Base-by-base conservation (phyloP, 1,140 invertebrate genomes). In the Lepidotrigona ventralis region DNA sequence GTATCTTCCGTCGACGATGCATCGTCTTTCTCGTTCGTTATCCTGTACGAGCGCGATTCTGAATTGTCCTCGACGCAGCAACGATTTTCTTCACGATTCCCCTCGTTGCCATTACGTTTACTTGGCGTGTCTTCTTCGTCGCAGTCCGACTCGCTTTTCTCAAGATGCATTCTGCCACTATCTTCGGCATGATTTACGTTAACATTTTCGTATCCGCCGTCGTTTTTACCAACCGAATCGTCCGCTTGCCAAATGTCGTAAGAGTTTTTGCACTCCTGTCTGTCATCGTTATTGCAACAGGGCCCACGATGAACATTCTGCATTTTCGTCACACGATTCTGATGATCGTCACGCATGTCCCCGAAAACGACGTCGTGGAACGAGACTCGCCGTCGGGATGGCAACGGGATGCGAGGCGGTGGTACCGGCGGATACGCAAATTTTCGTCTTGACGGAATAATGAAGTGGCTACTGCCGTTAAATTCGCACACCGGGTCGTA, bases 401-500 rank as follows among this genome's bases (percentile, higher is more conserved):
- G 82, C 86, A 85, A 19, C 78, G 86, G 82, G 79, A 33, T 89
- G 70, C 89, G 83, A 72, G 88, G 81, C 71, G 89, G 86, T 56
- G 91, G 89, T 75, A 89, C 80, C 70, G 90, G 88, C 68, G 90
- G 88, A 72, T 90, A 90, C 68, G 88, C 66, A 85, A 89, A 91
- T 68, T 85, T 87, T n/a, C 86, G 86, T 39, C 86, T 82, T 60
- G 86, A 58, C 53, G 85, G 71, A 69, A 83, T 83, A 83, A 17
- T 72, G 81, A 72, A 21, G 39, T 46, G 39, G 81, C 17, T 77
- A 69, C 60, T 33, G 23, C 11, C 54, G 21, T 75, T 78, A 78
- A 78, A 83, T 63, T 78, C 64, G 72, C 39, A 69, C n/a, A 56
- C 63, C n/a, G 74, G 64, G 12, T 66, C 82, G 77, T 54, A 72